Conservation (phyloP, 2,113 vertebrate genomes). For the Ammodytes dubius region DNA sequence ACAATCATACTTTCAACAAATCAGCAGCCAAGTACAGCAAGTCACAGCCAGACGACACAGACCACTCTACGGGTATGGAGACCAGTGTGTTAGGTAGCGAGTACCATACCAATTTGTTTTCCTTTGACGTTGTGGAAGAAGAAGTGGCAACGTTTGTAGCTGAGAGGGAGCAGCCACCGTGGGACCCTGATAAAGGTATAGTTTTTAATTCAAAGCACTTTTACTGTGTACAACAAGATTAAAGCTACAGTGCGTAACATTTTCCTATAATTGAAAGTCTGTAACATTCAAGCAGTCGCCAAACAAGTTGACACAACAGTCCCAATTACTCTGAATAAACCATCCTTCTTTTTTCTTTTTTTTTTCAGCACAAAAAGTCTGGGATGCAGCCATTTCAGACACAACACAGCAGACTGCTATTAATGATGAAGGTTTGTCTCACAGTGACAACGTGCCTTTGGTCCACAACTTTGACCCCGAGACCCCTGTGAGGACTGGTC, state of each 20-base stretch:
- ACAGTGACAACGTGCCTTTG: neutral
- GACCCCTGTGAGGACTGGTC: neutral
- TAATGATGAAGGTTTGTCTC: neutral
- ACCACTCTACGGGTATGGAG: neutral
- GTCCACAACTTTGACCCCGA: neutral
- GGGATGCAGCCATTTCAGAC: neutral
- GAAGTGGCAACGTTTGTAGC: neutral
- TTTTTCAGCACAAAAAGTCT: neutral
- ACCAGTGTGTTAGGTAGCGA: neutral
- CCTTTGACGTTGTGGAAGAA: neutral
- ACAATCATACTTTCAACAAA: neutral
- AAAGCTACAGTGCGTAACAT: neutral
- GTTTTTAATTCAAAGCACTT: neutral
- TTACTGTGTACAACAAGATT: neutral
- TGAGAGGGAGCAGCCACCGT: neutral
- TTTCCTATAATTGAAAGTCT: too few relatives aligned
- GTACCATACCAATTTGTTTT: neutral
- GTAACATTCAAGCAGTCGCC: too few relatives aligned
- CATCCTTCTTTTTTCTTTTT: neutral
- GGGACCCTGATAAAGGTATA: conserved; percentile 48
- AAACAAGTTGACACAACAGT: neutral
- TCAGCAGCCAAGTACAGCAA: neutral
- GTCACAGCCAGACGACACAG: neutral
- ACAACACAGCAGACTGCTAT: fast-evolving
- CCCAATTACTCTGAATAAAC: neutral